Evolutionary conservation across 2,888 invertebrate genomes (phyloP), one percentile per base, ranked within the genome.

Genomic region (Heliconius hortense): DNA sequence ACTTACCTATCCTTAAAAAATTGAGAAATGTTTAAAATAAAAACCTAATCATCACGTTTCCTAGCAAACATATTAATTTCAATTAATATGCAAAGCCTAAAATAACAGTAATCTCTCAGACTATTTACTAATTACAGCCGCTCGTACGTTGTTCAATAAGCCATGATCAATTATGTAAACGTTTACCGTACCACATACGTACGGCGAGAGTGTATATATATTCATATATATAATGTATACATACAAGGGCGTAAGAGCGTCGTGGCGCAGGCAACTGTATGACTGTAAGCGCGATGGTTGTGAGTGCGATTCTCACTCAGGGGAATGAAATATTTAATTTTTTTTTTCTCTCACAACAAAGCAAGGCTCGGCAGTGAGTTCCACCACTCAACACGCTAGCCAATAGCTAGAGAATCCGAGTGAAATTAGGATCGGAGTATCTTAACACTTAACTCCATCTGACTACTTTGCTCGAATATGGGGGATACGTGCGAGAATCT

Each of bases 81-180:
- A 39, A 66, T 66, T 66, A 39, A 43, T 43, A 66, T n/a, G n/a
- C 11, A n/a, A 31, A 35, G 39, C 24, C 13, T 15, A 43, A 72
- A 31, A 64, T 72, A 53, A 31, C 72, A 64, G 53, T 39, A 48
- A 31, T n/a, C 43, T 68, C 76, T 63, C 26, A 43, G 69, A 62
- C 73, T 76, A 73, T 73, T 39, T 69, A 64, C 68, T 69, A 75
- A 69, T 69, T 69, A 63, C 31, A 48, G 63, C 31, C 48, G 63
- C 63, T 66, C 35, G 67, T 66, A 24, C 66, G 72, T 68, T 75
- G 24, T 59, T 48, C 69, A 56, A 73, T 73, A 64, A 73, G 68
- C 56, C 73, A 48, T 76, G 62, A 69, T 76, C 72, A 76, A 76
- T 76, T 73, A 76, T 76, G 76, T 69, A 76, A 70, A 70, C 72